Conservation (phyloP, 2,888 invertebrate genomes). For the Pteria penguin region DNA sequence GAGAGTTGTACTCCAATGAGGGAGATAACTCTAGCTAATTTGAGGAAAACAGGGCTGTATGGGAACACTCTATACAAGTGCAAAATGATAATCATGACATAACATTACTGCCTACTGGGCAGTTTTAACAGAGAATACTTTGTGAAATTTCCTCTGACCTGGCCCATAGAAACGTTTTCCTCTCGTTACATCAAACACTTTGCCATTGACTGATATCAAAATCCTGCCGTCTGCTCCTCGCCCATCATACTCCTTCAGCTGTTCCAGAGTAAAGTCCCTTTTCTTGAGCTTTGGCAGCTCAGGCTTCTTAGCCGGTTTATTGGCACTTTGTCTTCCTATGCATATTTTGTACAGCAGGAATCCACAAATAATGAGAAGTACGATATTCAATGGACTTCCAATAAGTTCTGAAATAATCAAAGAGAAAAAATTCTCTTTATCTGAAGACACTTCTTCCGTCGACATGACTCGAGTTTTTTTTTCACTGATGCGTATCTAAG, state of each 20-base stretch:
- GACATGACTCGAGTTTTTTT: no score
- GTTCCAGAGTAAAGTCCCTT: slow-evolving; percentile 93
- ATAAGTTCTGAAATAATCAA: slow-evolving; percentile 83
- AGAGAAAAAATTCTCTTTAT: slow-evolving; percentile 53
- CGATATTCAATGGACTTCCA: slow-evolving; percentile 87
- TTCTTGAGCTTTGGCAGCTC: slow-evolving; percentile 89
- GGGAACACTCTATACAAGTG: no score
- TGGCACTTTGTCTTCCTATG: slow-evolving; percentile 72
- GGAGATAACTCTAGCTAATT: no score
- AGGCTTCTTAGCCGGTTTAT: slow-evolving; percentile 81
- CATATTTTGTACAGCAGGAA: slow-evolving; percentile 89
- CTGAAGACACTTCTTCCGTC: slow-evolving; percentile 11
- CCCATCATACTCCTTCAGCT: slow-evolving; percentile 92
- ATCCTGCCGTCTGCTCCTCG: slow-evolving; percentile 90
- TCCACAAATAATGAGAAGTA: slow-evolving; percentile 85
- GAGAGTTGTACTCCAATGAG: no score
- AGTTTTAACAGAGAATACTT: not conserved
- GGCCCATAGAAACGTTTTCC: slow-evolving; percentile 96
- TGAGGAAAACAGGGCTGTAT: no score
- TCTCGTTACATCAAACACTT: slow-evolving; percentile 94
- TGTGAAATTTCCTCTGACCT: slow-evolving; percentile 82
- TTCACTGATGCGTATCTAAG: no score
- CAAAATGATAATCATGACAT: no score
- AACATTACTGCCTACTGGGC: no score
- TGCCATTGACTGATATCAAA: slow-evolving; percentile 95